Conservation (phyloP, 2,113 vertebrate genomes). For the Melanostigma gelatinosum region DNA sequence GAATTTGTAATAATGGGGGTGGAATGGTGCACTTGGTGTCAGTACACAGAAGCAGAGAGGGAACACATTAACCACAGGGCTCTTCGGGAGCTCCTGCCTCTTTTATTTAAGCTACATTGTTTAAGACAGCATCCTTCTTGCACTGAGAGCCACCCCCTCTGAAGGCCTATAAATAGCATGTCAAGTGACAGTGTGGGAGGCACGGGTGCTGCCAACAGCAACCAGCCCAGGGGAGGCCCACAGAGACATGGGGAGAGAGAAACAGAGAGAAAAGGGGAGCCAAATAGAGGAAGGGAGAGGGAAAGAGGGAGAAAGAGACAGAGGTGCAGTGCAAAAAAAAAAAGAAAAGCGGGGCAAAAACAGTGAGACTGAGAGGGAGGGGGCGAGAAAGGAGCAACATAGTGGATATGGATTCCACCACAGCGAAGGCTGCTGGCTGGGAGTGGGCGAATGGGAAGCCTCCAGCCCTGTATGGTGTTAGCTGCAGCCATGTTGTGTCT, state of each 20-base stretch:
- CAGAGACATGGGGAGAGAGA: constrained; percentile 66
- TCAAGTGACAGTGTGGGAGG: constrained; percentile 84
- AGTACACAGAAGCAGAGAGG: constrained; percentile 51
- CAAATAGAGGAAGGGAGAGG: constrained; percentile 38
- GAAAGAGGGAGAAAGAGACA: constrained; percentile 49
- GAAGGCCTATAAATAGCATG: constrained; percentile 82
- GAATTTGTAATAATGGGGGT: constrained; percentile 23
- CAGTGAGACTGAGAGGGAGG: constrained; percentile 53
- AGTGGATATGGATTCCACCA: constrained; percentile 76
- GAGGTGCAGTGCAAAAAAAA: constrained; percentile 50
- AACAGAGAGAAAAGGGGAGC: constrained; percentile 44
- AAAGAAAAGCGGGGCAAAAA: constrained; percentile 45
- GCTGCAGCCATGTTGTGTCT: constrained; percentile 68
- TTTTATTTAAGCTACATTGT: constrained; percentile 82
- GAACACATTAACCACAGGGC: constrained; percentile 64
- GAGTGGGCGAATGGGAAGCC: constrained; percentile 76
- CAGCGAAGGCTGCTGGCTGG: constrained; percentile 61
- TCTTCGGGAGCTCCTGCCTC: constrained; percentile 73
- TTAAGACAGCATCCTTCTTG: constrained; percentile 82
- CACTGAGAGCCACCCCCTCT: constrained; percentile 83
- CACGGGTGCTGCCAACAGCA: constrained; percentile 82
- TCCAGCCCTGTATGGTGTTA: constrained; percentile 57
- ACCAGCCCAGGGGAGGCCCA: constrained; percentile 80
- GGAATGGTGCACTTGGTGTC: constrained; percentile 37
- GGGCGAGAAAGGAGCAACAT: constrained; percentile 55